These are phyloP conservation scores for Lordiphosa clarofinis DNA, from an alignment of 1,140 invertebrate species.

Conservation along the genomic window DNA sequence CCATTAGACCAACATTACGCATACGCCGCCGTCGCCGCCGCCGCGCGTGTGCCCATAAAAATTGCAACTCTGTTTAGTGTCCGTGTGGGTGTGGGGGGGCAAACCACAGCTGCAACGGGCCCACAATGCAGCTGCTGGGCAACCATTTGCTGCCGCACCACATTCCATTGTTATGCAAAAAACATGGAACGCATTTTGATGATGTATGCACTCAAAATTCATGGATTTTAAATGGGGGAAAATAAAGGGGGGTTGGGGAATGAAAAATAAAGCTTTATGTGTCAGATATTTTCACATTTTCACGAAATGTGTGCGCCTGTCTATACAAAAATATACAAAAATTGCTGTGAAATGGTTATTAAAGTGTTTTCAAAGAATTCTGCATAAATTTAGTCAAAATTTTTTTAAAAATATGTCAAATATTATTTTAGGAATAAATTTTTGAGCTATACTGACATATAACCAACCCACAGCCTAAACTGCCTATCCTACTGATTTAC, in stretches of 20 bases:
- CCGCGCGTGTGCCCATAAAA: constrained; percentile 44
- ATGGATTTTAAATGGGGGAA: constrained; percentile 26
- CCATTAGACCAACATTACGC: constrained; percentile 55
- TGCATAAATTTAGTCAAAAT: too few relatives aligned
- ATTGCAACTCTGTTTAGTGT: constrained; percentile 51
- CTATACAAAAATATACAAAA: too few relatives aligned
- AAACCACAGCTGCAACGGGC: constrained; percentile 25
- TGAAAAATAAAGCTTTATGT: constrained; percentile 9
- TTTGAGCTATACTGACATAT: too few relatives aligned
- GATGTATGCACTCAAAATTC: constrained; percentile 33
- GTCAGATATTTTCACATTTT: constrained; percentile 6
- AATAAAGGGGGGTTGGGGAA: not conserved
- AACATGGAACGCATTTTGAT: constrained; percentile 51
- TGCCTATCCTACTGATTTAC: too few relatives aligned
- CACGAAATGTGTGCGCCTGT: too few relatives aligned
- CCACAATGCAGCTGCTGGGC: constrained; percentile 11
- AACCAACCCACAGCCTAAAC: too few relatives aligned
- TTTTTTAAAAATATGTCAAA: too few relatives aligned
- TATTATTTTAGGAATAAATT: too few relatives aligned
- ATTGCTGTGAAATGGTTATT: too few relatives aligned
- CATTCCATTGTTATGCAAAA: constrained; percentile 50
- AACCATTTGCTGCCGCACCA: constrained; percentile 8
- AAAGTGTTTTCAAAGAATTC: too few relatives aligned
- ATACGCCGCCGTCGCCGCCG: constrained; percentile 51
- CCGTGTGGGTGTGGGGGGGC: constrained; percentile 1